Percentiles rank a stretch among this genome's conserved stretches.
These are phyloP conservation scores for Trochalopteron elliotii DNA, from an alignment of 2,113 vertebrate genomes.

Conservation along the genomic window DNA sequence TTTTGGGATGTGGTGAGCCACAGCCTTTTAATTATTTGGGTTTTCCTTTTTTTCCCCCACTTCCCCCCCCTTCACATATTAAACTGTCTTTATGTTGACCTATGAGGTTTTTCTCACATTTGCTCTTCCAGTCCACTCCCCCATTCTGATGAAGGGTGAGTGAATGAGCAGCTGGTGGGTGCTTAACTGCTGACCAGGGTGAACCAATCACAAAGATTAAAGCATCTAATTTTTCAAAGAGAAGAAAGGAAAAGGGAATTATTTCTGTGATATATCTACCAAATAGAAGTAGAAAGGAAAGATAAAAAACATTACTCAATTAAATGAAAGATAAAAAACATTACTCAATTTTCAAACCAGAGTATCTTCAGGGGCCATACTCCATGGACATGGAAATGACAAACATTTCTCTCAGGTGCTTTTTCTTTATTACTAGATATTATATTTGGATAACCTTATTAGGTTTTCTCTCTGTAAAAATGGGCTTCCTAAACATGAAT, in stretches of 20 bases:
- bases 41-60: not conserved
- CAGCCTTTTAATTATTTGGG: not conserved
- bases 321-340: not conserved
- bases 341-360: not conserved
- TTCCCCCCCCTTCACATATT: not conserved
- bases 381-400: accelerated
- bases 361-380: not conserved
- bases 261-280: not conserved
- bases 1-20: not conserved
- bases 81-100: not conserved
- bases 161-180: not conserved
- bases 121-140: not conserved
- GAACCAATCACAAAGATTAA: not conserved
- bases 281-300: not conserved
- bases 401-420: not conserved
- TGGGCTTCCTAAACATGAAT: not conserved
- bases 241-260: not conserved
- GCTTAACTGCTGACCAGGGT: not conserved
- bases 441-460: not conserved
- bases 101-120: not conserved
- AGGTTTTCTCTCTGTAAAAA: not conserved
- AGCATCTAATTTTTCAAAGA: not conserved
- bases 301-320: not conserved
- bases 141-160: not conserved
- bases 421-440: not conserved